Evolutionary conservation across 2,113 vertebrate genomes (phyloP), one percentile per base, ranked within the genome.

Genomic region (Panthera tigris): DNA sequence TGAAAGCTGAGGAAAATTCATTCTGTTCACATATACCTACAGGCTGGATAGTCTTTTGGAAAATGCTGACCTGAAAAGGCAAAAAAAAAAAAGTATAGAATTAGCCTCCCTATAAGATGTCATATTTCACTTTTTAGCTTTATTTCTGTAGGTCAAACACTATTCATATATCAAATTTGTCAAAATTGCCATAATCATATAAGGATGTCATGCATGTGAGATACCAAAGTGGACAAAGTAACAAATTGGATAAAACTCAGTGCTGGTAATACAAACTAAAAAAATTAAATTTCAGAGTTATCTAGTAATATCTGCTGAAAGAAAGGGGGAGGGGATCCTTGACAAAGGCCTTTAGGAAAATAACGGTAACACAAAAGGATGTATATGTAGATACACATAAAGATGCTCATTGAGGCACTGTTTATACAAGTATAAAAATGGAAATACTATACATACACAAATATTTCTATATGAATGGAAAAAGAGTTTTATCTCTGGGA

Each of bases 61-160:
- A 96, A 97, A 99, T 87, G 86, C 98, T 99, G 79, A 99, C 99
- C 99, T 99, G 90, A 57, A 98, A 98, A 96, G 97, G 97, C 21
- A 96, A 96, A 86, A 7, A 87, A 23, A 96, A 7, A 78, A 27
- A 82, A 4, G 55, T 63, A 85, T 0, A 76, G 48, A 78, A 84
- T 27, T 57, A 66, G 33, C 19, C 36, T 73, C 89, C 23, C 3
- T 79, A 31, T 73, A 87, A 61, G 45, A 39, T 31, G 21, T 41
- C 55, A 10, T 52, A 65, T 39, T 81, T 71, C 45, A 91, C 21
- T 68, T 90, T 93, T 71, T 76, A 94, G 89, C 25, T 80, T 97
- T 90, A 85, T 31, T 87, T 78, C 31, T 89, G 15, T 15, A 94
- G 31, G 79, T 50, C 23, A 41, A 81, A 79, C 7, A 92, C 39